A percentile compares a stretch with the other conserved stretches of the same genome.
phyloP scores from a whole-genome alignment of 2,113 vertebrate species.

The Cynocephalus volans region DNA sequence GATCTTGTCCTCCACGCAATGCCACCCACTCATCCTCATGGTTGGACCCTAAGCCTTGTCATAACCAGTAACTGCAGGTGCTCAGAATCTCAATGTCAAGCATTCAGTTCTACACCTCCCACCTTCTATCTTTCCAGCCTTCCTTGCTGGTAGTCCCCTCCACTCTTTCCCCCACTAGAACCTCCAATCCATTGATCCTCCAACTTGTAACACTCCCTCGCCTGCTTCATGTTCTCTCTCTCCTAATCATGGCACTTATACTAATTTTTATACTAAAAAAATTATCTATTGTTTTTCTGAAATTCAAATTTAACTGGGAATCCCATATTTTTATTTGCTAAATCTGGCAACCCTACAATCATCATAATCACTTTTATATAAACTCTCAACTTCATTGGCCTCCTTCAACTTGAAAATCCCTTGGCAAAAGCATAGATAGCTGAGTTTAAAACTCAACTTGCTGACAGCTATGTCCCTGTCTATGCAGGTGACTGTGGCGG shows the following conservation, averaged over 20 bases:
- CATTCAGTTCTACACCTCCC: no score
- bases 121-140: not conserved
- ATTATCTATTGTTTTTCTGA: not conserved
- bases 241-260: not conserved
- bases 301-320: not conserved
- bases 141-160: not conserved
- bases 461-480: not conserved
- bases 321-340: not conserved
- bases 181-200: not conserved
- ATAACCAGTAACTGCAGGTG: not conserved
- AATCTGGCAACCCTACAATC: not conserved
- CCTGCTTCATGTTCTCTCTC: not conserved
- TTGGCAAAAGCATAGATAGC: not conserved
- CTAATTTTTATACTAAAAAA: not conserved
- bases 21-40: not conserved
- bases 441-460: not conserved
- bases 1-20: not conserved
- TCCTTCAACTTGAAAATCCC: not conserved
- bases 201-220: not conserved
- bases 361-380: not conserved
- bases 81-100: not conserved
- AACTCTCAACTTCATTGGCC: not conserved
- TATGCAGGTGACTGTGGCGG: no score
- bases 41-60: not conserved
- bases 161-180: accelerated